Conservation (phyloP, 92 coral and sea anemone species). For the Desmophyllum pertusum region DNA sequence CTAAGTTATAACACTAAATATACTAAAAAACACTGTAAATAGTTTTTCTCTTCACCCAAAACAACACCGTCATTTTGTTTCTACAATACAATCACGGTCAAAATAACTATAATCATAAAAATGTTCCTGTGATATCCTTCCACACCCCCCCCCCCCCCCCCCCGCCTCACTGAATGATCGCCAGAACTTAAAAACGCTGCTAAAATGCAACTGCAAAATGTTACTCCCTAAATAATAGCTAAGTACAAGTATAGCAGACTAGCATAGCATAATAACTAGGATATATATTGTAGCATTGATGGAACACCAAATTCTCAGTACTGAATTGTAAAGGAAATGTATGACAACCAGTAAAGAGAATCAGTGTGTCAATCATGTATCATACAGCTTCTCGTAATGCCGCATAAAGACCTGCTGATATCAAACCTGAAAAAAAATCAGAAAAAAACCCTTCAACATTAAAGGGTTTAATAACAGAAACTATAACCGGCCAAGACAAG, state of each 20-base stretch:
- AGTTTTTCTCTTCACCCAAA: too few relatives aligned
- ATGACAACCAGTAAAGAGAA: neutral
- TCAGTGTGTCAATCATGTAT: neutral
- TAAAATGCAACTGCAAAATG: too few relatives aligned
- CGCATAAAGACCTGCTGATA: conserved; percentile 77
- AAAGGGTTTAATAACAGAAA: too few relatives aligned
- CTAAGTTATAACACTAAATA: neutral
- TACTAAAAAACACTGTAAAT: neutral
- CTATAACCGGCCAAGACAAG: too few relatives aligned
- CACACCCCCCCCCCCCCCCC: too few relatives aligned
- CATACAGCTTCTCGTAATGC: conserved; percentile 55
- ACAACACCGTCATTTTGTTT: neutral
- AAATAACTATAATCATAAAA: too few relatives aligned
- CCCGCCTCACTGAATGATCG: too few relatives aligned
- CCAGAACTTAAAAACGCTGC: too few relatives aligned
- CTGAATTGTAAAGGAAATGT: neutral
- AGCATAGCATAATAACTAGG: neutral
- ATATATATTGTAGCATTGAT: neutral
- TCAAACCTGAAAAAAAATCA: conserved; percentile 51
- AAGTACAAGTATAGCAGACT: too few relatives aligned
- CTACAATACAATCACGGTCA: neutral
- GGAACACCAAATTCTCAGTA: neutral
- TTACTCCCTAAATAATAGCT: too few relatives aligned
- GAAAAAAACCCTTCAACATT: too few relatives aligned
- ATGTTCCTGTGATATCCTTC: too few relatives aligned